Evolutionary conservation across 2,888 invertebrate species (phyloP).

Genomic region (Torymus aiolomorphi): DNA sequence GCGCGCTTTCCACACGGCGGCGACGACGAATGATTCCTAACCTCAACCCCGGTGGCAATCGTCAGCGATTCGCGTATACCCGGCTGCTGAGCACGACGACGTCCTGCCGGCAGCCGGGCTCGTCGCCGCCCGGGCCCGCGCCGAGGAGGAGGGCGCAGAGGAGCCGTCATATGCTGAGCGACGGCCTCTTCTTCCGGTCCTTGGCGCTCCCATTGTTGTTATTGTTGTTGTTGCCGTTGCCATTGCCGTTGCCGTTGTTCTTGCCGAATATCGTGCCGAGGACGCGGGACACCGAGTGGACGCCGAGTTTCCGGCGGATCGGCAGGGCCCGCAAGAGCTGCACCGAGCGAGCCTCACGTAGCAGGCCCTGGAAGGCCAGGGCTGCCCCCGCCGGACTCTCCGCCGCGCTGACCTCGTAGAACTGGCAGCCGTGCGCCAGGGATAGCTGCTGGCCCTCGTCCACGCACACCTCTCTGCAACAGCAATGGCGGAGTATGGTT

Average conservation of each 20-base stretch:
- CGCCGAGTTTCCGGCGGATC: conserved; percentile 84
- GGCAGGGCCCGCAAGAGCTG: conserved; percentile 83
- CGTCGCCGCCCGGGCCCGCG: conserved; percentile 63
- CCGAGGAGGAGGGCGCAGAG: conserved; percentile 73
- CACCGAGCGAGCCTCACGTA: conserved; percentile 86
- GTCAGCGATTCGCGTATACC: conserved; percentile 69
- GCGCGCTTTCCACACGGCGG: too few species aligned
- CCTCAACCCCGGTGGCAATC: background rate
- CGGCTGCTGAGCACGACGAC: conserved; percentile 72
- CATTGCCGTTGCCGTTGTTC: conserved; percentile 76
- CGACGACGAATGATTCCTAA: background rate
- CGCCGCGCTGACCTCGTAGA: conserved; percentile 90
- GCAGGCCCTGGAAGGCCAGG: conserved; percentile 85
- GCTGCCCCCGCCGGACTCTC: conserved; percentile 89
- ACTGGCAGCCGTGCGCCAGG: conserved; percentile 86
- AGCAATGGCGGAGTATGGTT: conserved; percentile 40
- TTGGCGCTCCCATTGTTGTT: conserved; percentile 76
- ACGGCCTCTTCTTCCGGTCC: conserved; percentile 86
- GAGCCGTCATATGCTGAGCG: conserved; percentile 83
- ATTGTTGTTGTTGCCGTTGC: conserved; percentile 62
- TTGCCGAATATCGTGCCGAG: conserved; percentile 88
- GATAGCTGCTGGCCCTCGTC: conserved; percentile 89
- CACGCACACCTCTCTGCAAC: conserved; percentile 84
- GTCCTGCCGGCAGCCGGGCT: conserved; percentile 69
- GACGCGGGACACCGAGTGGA: conserved; percentile 87